A percentile compares a stretch with the other conserved stretches of the same genome.
Conservation (phyloP, 1,140 invertebrate genomes). For the Aphelenchoides avenae region DNA sequence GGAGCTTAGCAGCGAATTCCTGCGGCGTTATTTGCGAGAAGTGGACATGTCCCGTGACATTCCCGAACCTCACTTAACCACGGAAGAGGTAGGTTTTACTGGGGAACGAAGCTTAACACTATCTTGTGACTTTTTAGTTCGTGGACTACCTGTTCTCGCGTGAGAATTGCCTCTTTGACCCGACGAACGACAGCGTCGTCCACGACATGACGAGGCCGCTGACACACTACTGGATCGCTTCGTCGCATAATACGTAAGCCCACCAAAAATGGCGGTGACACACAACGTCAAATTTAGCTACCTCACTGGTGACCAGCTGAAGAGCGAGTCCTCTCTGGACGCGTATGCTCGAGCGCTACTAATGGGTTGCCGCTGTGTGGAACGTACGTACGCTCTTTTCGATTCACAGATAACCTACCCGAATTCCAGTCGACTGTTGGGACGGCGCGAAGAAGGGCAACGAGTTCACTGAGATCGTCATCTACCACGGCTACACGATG, state of each 20-base stretch:
- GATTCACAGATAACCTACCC: too few relatives aligned
- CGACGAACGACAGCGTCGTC: constrained; percentile 66
- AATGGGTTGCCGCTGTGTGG: constrained; percentile 58
- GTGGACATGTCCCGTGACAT: constrained; percentile 39
- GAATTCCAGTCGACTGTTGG: constrained; percentile 60
- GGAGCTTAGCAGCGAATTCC: constrained; percentile 33
- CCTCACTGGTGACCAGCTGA: constrained; percentile 92
- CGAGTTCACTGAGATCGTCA: constrained; percentile 61
- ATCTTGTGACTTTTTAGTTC: constrained; percentile 41
- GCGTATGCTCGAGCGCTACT: constrained; percentile 81
- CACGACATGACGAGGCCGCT: constrained; percentile 90
- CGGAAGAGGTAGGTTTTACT: constrained; percentile 24
- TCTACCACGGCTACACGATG: constrained; percentile 94
- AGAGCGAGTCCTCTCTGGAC: constrained; percentile 88
- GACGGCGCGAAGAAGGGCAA: constrained; percentile 39
- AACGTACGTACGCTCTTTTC: constrained; percentile 48
- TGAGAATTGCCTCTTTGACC: constrained; percentile 55
- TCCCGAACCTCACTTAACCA: constrained; percentile 35
- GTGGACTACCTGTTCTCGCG: constrained; percentile 53
- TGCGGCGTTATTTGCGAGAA: constrained; percentile 41
- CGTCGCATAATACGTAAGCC: constrained; percentile 98
- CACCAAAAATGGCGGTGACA: neutral
- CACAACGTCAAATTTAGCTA: constrained; percentile 67
- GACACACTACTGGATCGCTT: constrained; percentile 95
- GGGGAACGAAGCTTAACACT: too few relatives aligned